These are phyloP conservation scores for Drosophila setifemur DNA, from an alignment of 1,140 invertebrate species.

Conservation along the genomic window DNA sequence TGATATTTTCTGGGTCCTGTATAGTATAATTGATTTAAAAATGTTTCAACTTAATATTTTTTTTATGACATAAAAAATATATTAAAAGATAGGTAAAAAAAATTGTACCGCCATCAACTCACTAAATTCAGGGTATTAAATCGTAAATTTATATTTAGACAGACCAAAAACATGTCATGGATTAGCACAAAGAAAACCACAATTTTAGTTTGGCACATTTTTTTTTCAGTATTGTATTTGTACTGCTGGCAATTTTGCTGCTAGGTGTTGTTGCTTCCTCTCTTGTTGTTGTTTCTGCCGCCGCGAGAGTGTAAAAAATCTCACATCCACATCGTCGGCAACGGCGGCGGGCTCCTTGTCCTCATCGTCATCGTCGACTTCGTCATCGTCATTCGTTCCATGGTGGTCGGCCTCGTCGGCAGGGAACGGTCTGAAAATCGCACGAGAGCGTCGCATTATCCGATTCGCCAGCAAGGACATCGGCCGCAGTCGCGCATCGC, in stretches of 20 bases:
- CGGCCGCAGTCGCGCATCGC: slow-evolving; percentile 12
- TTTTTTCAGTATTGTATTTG: not conserved
- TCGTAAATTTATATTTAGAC: no score
- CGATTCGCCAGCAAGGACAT: slow-evolving; percentile 17
- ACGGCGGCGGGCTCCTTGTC: no score
- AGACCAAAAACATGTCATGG: no score
- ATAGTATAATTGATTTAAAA: not conserved
- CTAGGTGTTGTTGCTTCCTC: not conserved
- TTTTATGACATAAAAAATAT: no score
- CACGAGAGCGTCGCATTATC: slow-evolving; percentile 18
- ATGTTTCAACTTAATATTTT: not conserved
- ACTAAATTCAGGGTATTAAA: no score
- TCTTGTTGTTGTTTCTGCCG: not conserved
- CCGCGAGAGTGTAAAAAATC: slow-evolving; percentile 26
- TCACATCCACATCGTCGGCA: slow-evolving; percentile 17
- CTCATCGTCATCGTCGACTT: not conserved
- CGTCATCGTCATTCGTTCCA: slow-evolving; percentile 12
- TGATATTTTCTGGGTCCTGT: no score
- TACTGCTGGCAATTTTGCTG: not conserved
- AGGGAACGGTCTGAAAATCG: slow-evolving; percentile 1
- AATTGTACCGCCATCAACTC: no score
- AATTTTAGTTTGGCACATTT: no score
- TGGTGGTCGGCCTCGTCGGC: slow-evolving; percentile 15
- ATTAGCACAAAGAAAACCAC: no score
- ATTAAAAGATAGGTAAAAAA: no score